These are phyloP conservation scores for Drosophila gunungcola DNA, from an alignment of 1,140 invertebrate species.

Conservation along the genomic window DNA sequence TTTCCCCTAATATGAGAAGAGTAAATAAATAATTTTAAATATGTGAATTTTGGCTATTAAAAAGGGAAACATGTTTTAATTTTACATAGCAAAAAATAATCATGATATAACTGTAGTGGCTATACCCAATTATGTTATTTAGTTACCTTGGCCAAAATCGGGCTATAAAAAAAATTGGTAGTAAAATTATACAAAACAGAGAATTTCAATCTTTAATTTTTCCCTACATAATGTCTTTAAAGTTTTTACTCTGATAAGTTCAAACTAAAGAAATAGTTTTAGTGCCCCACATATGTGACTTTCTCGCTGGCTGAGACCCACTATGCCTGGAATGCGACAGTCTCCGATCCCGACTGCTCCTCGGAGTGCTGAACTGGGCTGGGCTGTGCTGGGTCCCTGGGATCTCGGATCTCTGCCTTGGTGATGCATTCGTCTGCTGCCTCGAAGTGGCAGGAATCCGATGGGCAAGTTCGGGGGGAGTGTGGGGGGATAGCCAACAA, in stretches of 20 bases:
- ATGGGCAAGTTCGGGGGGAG: background rate
- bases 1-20: background rate
- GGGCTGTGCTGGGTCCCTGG: conserved; percentile 33
- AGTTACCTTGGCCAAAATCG: too few species aligned
- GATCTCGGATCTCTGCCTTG: conserved; percentile 32
- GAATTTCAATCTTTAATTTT: too few species aligned
- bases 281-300: background rate
- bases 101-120: too few species aligned
- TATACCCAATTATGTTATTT: too few species aligned
- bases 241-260: background rate
- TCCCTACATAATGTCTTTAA: too few species aligned
- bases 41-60: too few species aligned
- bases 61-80: too few species aligned
- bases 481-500: conserved; percentile 6
- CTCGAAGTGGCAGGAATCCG: conserved; percentile 37
- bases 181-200: too few species aligned
- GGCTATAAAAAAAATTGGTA: too few species aligned
- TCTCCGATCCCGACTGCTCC: conserved; percentile 28
- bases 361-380: conserved; percentile 19
- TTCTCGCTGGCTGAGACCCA: background rate
- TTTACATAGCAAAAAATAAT: too few species aligned
- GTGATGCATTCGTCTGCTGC: conserved; percentile 49
- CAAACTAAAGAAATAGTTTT: background rate
- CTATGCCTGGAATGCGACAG: conserved; percentile 39
- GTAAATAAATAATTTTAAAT: too few species aligned